Percentiles rank a stretch among this genome's conserved stretches.
Evolutionary conservation across 2,113 vertebrate species (phyloP).

Genomic region (Paratilapia polleni): DNA sequence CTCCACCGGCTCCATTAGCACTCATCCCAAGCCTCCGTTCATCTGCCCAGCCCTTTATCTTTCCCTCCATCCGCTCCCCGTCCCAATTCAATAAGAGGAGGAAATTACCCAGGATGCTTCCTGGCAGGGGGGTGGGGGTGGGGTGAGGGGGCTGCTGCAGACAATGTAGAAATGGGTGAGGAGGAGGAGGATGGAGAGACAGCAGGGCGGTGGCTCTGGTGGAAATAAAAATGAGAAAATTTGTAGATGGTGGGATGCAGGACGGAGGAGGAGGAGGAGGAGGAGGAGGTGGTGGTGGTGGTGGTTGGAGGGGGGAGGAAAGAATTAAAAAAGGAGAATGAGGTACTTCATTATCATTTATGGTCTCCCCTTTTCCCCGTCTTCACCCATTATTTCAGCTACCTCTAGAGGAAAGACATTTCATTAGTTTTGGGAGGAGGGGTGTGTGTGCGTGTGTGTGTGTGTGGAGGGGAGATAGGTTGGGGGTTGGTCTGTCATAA

Average conservation of each 20-base stretch:
- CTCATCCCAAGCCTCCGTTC: constrained; percentile 64
- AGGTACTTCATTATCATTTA: constrained; percentile 77
- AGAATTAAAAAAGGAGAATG: constrained; percentile 71
- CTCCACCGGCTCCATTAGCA: constrained; percentile 58
- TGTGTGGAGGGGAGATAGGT: constrained; percentile 5
- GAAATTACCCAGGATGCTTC: constrained; percentile 83
- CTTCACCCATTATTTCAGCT: constrained; percentile 70
- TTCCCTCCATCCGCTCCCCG: constrained; percentile 61
- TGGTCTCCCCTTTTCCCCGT: constrained; percentile 34
- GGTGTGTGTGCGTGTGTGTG: constrained; percentile 18
- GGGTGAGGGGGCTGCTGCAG: not conserved
- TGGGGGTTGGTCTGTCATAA: constrained; percentile 57
- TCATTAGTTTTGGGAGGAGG: constrained; percentile 70
- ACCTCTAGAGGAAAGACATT: constrained; percentile 71
- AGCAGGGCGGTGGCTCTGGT: constrained; percentile 49
- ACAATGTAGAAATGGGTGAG: constrained; percentile 39
- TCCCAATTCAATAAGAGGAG: constrained; percentile 83
- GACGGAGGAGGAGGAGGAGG: not conserved
- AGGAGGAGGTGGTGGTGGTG: not conserved
- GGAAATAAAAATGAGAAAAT: constrained; percentile 38
- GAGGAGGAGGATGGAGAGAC: constrained; percentile 22
- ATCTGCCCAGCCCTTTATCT: constrained; percentile 68
- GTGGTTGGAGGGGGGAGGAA: constrained; percentile 11
- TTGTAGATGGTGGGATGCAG: not conserved
- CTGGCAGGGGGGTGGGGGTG: constrained; percentile 65